Evolutionary conservation across 2,113 vertebrate genomes (phyloP).

Genomic region (Gymnarchus niloticus): DNA sequence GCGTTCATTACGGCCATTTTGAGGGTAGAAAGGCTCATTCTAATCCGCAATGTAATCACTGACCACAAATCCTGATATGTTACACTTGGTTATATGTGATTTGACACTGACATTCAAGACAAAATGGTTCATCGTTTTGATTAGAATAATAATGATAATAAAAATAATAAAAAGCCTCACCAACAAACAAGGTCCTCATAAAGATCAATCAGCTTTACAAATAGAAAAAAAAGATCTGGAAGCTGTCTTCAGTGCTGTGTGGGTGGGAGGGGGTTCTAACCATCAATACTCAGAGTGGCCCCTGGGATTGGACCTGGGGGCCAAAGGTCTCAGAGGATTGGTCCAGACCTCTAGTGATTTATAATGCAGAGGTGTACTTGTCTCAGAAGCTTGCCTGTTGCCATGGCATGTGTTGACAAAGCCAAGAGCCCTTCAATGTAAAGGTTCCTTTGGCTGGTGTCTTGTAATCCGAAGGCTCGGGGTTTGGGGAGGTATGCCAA

Average conservation of each 20-base stretch:
- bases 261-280: background rate
- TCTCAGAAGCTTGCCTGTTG: conserved; percentile 24
- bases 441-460: conserved; percentile 2
- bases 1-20: too few relatives aligned
- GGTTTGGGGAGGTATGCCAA: conserved; percentile 33
- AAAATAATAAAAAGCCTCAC: background rate
- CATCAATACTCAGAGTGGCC: conserved; percentile 6
- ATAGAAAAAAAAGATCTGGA: conserved; percentile 1
- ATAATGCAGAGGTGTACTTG: conserved; percentile 23
- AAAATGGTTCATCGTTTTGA: background rate
- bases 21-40: too few relatives aligned
- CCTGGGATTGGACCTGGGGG: conserved; percentile 20
- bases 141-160: background rate
- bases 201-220: conserved; percentile 7
- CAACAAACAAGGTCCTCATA: background rate
- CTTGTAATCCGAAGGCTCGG: conserved; percentile 14
- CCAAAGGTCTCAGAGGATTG: conserved; percentile 20
- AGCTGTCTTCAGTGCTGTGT: background rate
- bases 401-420: conserved; percentile 22
- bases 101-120: background rate
- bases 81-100: background rate
- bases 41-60: too few relatives aligned
- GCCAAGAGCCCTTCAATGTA: conserved; percentile 22
- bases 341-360: conserved; percentile 25
- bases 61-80: too few relatives aligned